phyloP scores from a whole-genome alignment of 2,113 vertebrate species.

The Pterocles burchelli region DNA sequence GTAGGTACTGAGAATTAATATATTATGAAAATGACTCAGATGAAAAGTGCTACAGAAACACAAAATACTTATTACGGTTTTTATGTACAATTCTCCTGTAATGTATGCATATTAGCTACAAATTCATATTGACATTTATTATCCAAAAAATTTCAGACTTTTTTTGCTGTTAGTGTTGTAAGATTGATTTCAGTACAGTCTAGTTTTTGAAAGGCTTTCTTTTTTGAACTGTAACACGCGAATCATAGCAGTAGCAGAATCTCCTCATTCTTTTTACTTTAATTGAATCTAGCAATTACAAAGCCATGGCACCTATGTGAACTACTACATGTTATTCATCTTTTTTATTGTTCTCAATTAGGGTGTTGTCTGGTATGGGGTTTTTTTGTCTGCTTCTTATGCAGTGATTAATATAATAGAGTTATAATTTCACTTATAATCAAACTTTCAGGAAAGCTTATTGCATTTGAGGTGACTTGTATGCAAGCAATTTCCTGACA shows the following conservation, averaged over 20 bases:
- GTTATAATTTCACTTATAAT: constrained; percentile 69
- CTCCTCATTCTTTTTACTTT: constrained; percentile 34
- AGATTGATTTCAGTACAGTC: background rate
- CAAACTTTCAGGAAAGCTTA: constrained; percentile 59
- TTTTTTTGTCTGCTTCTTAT: constrained; percentile 16
- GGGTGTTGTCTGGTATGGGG: constrained; percentile 40
- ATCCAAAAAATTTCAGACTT: background rate
- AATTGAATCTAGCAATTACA: constrained; percentile 71
- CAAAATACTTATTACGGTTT: background rate
- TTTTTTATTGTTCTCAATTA: constrained; percentile 75
- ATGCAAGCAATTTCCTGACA: constrained; percentile 50
- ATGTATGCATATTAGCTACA: background rate
- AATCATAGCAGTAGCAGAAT: constrained; percentile 7
- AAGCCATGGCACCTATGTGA: constrained; percentile 49
- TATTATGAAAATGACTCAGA: background rate
- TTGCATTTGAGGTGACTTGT: constrained; percentile 50
- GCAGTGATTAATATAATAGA: constrained; percentile 61
- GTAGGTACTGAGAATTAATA: background rate
- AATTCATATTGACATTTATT: background rate
- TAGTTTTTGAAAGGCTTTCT: background rate
- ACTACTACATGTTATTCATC: constrained; percentile 59
- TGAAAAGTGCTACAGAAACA: background rate
- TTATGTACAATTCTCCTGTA: background rate
- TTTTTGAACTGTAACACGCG: constrained; percentile 39
- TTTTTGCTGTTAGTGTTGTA: background rate